These are phyloP conservation scores for Prionailurus bengalensis DNA, from an alignment of 2,113 vertebrate species.

Conservation along the genomic window DNA sequence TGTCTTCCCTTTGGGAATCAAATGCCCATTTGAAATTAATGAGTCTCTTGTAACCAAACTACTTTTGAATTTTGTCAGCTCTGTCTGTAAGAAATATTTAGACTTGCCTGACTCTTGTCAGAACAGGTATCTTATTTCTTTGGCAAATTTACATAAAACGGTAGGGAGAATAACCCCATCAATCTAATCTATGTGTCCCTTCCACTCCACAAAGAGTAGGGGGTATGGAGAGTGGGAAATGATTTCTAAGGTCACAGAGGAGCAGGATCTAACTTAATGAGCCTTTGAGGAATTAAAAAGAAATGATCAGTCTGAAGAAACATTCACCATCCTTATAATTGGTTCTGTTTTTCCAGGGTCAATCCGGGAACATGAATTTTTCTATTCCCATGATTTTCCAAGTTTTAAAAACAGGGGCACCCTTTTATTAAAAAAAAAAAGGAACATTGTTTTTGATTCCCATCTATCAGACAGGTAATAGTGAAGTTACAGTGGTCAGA, in stretches of 20 bases:
- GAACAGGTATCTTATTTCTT: slow-evolving; percentile 56
- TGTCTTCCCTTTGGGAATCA: slow-evolving; percentile 80
- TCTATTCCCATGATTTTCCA: not conserved
- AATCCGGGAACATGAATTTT: not conserved
- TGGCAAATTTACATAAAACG: slow-evolving; percentile 25
- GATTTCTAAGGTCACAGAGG: not conserved
- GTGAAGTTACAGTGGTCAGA: not conserved
- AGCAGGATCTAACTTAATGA: not conserved
- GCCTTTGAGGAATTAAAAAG: not conserved
- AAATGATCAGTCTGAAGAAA: not conserved
- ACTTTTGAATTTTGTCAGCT: slow-evolving; percentile 76
- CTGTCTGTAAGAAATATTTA: slow-evolving; percentile 76
- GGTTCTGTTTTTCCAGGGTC: not conserved
- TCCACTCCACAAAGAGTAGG: not conserved
- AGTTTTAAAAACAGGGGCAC: not conserved
- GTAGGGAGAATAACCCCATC: not conserved
- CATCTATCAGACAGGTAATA: not conserved
- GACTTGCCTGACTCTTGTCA: slow-evolving; percentile 37
- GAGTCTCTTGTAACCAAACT: slow-evolving; percentile 69
- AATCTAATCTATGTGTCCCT: not conserved
- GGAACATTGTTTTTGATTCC: not conserved
- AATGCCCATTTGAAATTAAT: slow-evolving; percentile 81
- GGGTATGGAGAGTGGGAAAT: not conserved
- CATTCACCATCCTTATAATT: not conserved
- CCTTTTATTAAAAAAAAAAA: not conserved